These are phyloP conservation scores for Acanthosepion pharaonis DNA, from an alignment of 2,888 invertebrate species.

Conservation along the genomic window DNA sequence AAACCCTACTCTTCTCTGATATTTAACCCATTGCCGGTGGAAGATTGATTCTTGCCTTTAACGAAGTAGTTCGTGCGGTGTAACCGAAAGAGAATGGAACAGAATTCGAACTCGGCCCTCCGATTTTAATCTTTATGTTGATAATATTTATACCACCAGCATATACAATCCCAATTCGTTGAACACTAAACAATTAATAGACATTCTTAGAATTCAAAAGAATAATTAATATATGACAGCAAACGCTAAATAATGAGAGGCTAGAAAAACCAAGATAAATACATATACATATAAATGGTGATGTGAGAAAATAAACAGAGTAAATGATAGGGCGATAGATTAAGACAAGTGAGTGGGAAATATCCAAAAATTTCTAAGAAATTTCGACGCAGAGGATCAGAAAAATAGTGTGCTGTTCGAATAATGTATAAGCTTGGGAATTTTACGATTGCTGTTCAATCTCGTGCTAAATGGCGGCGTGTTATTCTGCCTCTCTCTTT, in stretches of 20 bases:
- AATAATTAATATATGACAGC: neutral
- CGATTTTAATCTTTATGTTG: too few species aligned
- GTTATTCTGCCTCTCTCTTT: neutral
- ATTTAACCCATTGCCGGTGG: too few species aligned
- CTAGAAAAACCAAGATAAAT: neutral
- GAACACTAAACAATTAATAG: neutral
- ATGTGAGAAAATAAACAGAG: neutral
- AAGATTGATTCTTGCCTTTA: too few species aligned
- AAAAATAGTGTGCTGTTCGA: neutral
- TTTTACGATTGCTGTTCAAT: neutral
- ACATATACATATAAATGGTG: neutral
- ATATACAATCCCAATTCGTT: too few species aligned
- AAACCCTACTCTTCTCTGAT: too few species aligned
- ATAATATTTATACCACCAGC: too few species aligned
- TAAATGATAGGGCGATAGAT: neutral
- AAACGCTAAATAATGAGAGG: neutral
- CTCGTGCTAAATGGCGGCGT: neutral
- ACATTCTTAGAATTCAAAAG: neutral
- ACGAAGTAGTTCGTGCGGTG: too few species aligned
- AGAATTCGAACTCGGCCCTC: too few species aligned
- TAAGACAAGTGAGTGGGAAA: neutral
- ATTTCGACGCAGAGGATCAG: neutral
- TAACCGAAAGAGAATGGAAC: too few species aligned
- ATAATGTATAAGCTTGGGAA: neutral
- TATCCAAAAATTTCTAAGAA: neutral